Conservation (phyloP, 2,888 invertebrate genomes). For the Pseudococcus jackbeardsleyi region DNA sequence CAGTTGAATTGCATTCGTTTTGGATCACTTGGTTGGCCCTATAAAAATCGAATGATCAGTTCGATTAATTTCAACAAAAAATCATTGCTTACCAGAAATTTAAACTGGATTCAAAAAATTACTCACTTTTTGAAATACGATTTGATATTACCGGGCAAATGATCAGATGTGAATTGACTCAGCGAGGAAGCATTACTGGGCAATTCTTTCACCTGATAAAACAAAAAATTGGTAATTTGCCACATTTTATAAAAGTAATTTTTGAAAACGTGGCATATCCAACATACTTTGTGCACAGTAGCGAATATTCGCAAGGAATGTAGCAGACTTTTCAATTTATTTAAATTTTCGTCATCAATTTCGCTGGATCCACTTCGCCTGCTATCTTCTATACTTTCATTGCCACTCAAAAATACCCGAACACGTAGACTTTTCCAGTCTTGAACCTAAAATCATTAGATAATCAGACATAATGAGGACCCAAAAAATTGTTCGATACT, state of each 20-base stretch:
- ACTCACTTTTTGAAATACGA: conserved; percentile 58
- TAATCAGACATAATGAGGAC: too few species aligned
- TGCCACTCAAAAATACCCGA: conserved; percentile 83
- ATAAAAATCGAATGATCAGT: conserved; percentile 66
- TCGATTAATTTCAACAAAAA: not conserved
- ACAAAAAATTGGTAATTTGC: not conserved
- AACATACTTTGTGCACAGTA: conserved; percentile 78
- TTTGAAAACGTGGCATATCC: too few species aligned
- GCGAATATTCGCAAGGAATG: conserved; percentile 90
- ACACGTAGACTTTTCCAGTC: conserved; percentile 87
- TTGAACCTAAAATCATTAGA: conserved; percentile 73
- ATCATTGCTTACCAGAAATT: not conserved
- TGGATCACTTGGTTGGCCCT: conserved; percentile 86
- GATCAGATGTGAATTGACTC: conserved; percentile 23
- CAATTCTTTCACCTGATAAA: conserved; percentile 56
- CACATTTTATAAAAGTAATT: not conserved
- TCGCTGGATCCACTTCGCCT: not conserved
- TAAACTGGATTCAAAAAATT: not conserved
- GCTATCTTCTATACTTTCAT: not conserved
- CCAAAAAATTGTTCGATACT: too few species aligned
- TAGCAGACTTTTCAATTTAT: conserved; percentile 77
- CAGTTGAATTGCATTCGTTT: conserved; percentile 82
- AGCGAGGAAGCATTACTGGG: conserved; percentile 53
- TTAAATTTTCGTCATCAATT: conserved; percentile 28
- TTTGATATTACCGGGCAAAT: conserved; percentile 55